phyloP scores from a whole-genome alignment of 2,113 vertebrate genomes.

The Lepus europaeus region DNA sequence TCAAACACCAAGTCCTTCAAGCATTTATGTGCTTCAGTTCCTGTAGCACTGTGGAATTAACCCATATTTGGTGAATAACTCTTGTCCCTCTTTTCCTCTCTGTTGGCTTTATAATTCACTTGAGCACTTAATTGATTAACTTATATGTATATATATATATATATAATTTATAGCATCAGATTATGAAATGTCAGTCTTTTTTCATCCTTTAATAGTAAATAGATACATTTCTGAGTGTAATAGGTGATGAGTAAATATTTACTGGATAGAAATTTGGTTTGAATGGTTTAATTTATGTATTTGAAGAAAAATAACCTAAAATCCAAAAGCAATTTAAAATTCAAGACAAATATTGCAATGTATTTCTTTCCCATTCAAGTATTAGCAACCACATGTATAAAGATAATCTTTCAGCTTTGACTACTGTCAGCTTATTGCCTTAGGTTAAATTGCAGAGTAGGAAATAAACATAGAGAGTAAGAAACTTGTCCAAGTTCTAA shows the following conservation, averaged over 20 bases:
- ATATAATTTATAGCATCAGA: neutral
- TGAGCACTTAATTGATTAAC: neutral
- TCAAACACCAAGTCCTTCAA: neutral
- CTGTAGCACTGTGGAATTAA: neutral
- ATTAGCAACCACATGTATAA: neutral
- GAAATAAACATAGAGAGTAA: neutral
- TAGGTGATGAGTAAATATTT: conserved; percentile 13
- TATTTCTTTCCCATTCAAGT: neutral
- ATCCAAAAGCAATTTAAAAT: neutral
- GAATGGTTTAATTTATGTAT: neutral
- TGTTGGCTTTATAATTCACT: neutral
- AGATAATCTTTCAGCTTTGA: neutral
- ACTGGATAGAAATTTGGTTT: neutral
- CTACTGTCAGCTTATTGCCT: neutral
- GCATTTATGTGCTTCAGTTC: neutral
- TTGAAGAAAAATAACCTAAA: conserved; percentile 21
- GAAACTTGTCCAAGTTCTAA: neutral
- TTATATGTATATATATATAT: neutral
- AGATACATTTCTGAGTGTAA: neutral
- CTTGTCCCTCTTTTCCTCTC: neutral
- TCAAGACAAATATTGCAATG: neutral
- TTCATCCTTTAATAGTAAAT: neutral
- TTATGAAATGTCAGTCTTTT: neutral
- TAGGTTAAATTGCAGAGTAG: neutral
- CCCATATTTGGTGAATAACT: neutral